A percentile compares a stretch with the other conserved stretches of the same genome.
phyloP scores from a whole-genome alignment of 2,888 invertebrate genomes.

The Endomychus coccineus region DNA sequence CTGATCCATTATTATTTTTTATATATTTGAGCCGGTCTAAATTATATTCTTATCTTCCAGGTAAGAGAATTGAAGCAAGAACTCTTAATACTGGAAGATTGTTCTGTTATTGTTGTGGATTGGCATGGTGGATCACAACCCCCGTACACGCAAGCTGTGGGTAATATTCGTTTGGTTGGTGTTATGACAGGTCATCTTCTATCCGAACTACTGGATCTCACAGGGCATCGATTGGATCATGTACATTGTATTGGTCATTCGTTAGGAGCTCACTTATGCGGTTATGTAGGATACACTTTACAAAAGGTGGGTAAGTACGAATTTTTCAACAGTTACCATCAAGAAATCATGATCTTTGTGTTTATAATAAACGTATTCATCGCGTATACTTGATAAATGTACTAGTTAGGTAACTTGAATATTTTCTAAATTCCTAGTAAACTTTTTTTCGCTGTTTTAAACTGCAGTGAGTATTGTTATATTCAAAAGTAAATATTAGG shows the following conservation, averaged over 20 bases:
- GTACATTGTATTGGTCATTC: slow-evolving; percentile 85
- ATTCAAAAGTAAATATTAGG: too few relatives aligned
- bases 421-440: too few relatives aligned
- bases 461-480: too few relatives aligned
- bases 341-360: too few relatives aligned
- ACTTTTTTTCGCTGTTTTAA: too few relatives aligned
- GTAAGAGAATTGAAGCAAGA: slow-evolving; percentile 64
- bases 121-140: slow-evolving; percentile 83
- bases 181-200: slow-evolving; percentile 71
- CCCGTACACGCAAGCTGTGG: slow-evolving; percentile 87
- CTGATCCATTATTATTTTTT: too few relatives aligned
- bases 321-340: too few relatives aligned
- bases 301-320: slow-evolving; percentile 47
- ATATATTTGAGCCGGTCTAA: too few relatives aligned
- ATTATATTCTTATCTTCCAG: slow-evolving; percentile 41
- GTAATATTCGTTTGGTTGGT: slow-evolving; percentile 81
- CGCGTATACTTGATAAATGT: too few relatives aligned
- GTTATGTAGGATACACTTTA: slow-evolving; percentile 73
- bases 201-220: slow-evolving; percentile 42
- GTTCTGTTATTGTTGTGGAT: slow-evolving; percentile 73
- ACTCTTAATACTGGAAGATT: slow-evolving; percentile 61
- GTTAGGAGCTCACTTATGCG: slow-evolving; percentile 75
- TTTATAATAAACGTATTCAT: too few relatives aligned
- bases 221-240: slow-evolving; percentile 51
- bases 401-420: too few relatives aligned